Evolutionary conservation across 2,797 vertebrate genomes (phyloP).

Genomic region (Trachops cirrhosus): DNA sequence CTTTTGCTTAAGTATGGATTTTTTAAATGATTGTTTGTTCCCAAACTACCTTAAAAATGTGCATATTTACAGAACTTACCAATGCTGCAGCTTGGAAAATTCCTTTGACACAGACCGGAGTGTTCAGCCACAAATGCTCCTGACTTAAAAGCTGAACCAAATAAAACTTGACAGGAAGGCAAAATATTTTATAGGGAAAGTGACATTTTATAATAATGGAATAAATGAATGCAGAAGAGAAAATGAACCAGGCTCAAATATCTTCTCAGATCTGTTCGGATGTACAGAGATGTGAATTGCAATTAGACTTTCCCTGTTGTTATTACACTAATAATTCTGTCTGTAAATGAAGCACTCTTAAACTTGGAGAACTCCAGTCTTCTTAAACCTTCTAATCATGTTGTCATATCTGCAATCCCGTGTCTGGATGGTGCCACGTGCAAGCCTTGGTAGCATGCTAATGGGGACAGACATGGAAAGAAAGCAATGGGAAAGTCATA

Average conservation of each 20-base stretch:
- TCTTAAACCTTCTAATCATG: fast-evolving
- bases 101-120: conserved; percentile 47
- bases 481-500: neutral
- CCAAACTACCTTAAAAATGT: conserved; percentile 27
- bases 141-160: conserved; percentile 63
- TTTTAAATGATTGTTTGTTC: neutral
- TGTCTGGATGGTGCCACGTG: neutral
- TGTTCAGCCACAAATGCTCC: conserved; percentile 59
- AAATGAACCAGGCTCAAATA: conserved; percentile 51
- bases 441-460: neutral
- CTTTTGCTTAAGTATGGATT: neutral
- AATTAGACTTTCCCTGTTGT: neutral
- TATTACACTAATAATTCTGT: neutral
- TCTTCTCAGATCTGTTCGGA: conserved; percentile 21
- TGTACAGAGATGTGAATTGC: neutral
- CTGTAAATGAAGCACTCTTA: neutral
- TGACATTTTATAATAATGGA: conserved; percentile 70
- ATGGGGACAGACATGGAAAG: neutral
- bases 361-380: neutral
- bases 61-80: neutral
- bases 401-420: neutral
- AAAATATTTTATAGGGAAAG: conserved; percentile 73
- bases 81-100: conserved; percentile 28
- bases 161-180: conserved; percentile 68
- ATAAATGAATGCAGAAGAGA: conserved; percentile 72